These are phyloP conservation scores for Cyclargus thomasi DNA, from an alignment of 1,140 invertebrate genomes.

Conservation along the genomic window DNA sequence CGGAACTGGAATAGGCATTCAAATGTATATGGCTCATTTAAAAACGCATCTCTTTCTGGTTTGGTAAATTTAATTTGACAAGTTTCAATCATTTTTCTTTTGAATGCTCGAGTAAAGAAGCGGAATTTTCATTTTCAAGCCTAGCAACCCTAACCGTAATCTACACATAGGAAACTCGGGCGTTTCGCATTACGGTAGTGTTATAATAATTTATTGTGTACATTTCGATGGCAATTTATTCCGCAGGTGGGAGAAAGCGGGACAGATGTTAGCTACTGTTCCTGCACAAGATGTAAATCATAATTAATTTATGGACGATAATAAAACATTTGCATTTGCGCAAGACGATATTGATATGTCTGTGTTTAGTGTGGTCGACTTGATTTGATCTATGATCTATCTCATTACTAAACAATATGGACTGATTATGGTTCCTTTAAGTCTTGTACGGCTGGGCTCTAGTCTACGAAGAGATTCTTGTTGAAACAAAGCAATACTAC, in stretches of 20 bases:
- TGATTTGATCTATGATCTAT: no score
- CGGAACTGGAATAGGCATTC: no score
- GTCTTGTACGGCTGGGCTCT: no score
- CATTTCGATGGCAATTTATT: constrained; percentile 46
- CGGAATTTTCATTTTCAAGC: background rate
- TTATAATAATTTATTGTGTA: constrained; percentile 51
- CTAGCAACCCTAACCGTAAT: constrained; percentile 12
- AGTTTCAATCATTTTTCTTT: no score
- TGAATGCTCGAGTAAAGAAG: no score
- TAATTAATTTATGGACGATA: constrained; percentile 13
- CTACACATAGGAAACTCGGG: constrained; percentile 35
- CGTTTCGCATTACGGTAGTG: constrained; percentile 38
- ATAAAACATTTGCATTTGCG: constrained; percentile 1
- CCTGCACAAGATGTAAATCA: constrained; percentile 5
- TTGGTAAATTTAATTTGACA: no score
- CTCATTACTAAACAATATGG: no score
- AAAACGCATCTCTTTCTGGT: no score
- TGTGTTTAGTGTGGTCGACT: background rate
- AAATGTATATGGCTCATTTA: no score
- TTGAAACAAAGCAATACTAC: no score
- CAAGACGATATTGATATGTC: constrained; percentile 6
- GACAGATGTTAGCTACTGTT: constrained; percentile 17
- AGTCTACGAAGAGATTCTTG: no score
- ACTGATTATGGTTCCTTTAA: no score
- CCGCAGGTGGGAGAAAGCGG: constrained; percentile 47